These are phyloP conservation scores for Nothura maculosa DNA, from an alignment of 2,797 vertebrate genomes.

Conservation along the genomic window DNA sequence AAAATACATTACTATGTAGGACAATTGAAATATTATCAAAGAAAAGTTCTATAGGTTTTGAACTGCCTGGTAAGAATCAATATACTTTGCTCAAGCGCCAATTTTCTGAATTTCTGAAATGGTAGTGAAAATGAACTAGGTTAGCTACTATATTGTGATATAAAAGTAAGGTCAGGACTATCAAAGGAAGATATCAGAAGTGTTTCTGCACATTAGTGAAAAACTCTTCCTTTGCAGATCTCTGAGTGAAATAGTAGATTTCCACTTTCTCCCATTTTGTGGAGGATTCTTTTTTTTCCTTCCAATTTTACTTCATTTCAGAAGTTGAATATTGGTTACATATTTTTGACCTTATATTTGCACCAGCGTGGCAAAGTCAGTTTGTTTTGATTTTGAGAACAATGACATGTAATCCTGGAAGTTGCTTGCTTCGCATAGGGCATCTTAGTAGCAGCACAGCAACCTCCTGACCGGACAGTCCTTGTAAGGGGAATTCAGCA, in stretches of 20 bases:
- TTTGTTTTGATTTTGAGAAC: background rate
- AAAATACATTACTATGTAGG: background rate
- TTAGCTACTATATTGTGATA: background rate
- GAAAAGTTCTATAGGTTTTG: background rate
- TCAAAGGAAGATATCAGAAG: background rate
- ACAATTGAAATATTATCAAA: background rate
- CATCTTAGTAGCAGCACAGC: background rate
- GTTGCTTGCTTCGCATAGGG: background rate
- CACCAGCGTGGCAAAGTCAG: background rate
- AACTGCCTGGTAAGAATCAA: background rate
- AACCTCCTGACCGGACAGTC: background rate
- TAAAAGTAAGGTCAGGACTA: background rate
- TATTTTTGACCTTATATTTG: background rate
- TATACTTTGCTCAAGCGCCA: background rate
- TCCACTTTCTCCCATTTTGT: background rate
- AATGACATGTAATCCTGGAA: background rate
- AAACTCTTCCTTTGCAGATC: background rate
- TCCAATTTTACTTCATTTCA: background rate
- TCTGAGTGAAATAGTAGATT: background rate
- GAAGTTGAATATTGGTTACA: background rate
- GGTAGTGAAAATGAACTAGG: background rate
- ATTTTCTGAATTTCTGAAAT: background rate
- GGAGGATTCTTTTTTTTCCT: background rate
- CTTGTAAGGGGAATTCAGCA: background rate
- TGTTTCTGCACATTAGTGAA: background rate